Conservation (phyloP, 2,888 invertebrate species). For the Spilarctia lutea region DNA sequence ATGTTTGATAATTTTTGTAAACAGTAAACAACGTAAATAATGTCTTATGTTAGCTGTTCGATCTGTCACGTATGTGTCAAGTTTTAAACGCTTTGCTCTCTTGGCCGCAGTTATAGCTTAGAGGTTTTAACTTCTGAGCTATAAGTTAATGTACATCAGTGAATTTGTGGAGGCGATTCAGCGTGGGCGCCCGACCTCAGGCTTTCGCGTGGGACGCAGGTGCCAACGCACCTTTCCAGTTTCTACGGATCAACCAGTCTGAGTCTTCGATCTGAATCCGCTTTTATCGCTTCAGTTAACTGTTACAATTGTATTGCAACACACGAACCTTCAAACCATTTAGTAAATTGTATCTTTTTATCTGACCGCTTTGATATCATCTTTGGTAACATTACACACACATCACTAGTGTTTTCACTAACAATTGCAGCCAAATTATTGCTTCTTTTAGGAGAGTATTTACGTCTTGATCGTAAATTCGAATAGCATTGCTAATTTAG, state of each 20-base stretch:
- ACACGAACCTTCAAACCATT: conserved; percentile 57
- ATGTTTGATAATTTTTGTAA: conserved; percentile 3
- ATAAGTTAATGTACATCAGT: conserved; percentile 40
- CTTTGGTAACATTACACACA: not conserved
- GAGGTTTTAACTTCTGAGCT: conserved; percentile 25
- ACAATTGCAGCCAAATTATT: not conserved
- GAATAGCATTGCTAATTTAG: not conserved
- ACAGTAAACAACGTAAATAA: conserved; percentile 22
- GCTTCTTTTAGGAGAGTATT: not conserved
- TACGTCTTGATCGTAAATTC: not conserved
- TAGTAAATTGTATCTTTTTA: conserved; percentile 49
- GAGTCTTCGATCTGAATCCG: conserved; percentile 56
- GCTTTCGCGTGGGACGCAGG: conserved; percentile 78
- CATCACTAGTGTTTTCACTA: not conserved
- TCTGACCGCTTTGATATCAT: conserved; percentile 44
- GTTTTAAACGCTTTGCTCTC: conserved; percentile 42
- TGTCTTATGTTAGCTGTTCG: conserved; percentile 25
- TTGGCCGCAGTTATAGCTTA: conserved; percentile 37
- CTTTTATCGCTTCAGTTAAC: conserved; percentile 56
- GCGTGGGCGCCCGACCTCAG: conserved; percentile 78
- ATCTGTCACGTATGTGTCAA: conserved; percentile 46
- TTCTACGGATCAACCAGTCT: conserved; percentile 64
- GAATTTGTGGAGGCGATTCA: conserved; percentile 52
- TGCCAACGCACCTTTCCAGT: conserved; percentile 83
- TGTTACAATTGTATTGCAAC: conserved; percentile 55